Percentiles rank a stretch among this genome's conserved stretches.
These are phyloP conservation scores for Proterorhinus semilunaris DNA, from an alignment of 2,113 vertebrate species.

Conservation along the genomic window DNA sequence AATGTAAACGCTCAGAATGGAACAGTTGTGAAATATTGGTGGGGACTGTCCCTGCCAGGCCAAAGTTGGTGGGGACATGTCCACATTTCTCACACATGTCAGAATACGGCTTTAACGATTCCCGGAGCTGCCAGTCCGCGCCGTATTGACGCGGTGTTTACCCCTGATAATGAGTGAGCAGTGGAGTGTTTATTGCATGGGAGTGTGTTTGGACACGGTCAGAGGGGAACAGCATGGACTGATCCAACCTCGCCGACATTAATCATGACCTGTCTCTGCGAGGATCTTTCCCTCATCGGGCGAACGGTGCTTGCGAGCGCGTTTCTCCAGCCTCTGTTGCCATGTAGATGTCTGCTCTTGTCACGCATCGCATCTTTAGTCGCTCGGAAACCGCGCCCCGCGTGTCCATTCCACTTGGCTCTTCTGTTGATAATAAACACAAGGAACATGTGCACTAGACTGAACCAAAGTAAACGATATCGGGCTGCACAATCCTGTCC, in stretches of 20 bases:
- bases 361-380: conserved; percentile 60
- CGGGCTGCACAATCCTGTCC: too few species aligned
- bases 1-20: too few species aligned
- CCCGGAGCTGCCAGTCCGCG: not conserved
- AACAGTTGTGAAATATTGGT: too few species aligned
- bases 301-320: conserved; percentile 65
- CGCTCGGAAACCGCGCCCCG: conserved; percentile 64
- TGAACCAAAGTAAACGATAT: not conserved
- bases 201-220: not conserved
- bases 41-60: too few species aligned
- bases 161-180: conserved; percentile 3
- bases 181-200: conserved; percentile 1
- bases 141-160: conserved; percentile 1
- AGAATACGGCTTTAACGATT: conserved; percentile 1
- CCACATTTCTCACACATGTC: too few species aligned
- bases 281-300: conserved; percentile 77
- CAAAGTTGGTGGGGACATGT: too few species aligned
- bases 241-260: not conserved
- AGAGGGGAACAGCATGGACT: not conserved
- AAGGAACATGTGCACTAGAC: conserved; percentile 10
- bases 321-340: conserved; percentile 77
- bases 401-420: conserved; percentile 84
- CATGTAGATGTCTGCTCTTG: conserved; percentile 80
- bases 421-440: conserved; percentile 69
- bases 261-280: conserved; percentile 81